Conservation (phyloP, 2,113 vertebrate species). For the Plotosus lineatus region DNA sequence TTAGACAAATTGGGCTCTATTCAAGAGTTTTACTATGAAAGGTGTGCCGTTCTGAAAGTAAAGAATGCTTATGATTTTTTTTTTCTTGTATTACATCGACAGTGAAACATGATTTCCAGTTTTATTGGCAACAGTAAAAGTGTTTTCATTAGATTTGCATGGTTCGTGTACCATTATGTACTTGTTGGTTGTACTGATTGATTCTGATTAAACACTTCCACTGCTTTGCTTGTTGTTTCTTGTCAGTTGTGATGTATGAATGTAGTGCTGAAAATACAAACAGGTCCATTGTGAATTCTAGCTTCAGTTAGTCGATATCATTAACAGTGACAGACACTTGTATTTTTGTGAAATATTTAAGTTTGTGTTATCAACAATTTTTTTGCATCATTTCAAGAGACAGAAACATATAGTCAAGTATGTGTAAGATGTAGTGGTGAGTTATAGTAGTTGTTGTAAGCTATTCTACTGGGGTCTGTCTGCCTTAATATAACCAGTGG, state of each 20-base stretch:
- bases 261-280: constrained; percentile 81
- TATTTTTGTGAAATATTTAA: constrained; percentile 58
- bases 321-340: not conserved
- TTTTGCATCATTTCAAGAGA: constrained; percentile 35
- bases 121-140: constrained; percentile 2
- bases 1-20: no score
- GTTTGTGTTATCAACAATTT: constrained; percentile 50
- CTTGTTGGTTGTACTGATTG: constrained; percentile 77
- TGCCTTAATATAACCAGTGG: constrained; percentile 5
- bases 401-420: constrained; percentile 9
- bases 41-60: not conserved
- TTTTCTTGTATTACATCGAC: not conserved
- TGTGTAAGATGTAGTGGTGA: not conserved
- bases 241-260: constrained; percentile 84
- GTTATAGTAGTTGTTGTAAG: not conserved
- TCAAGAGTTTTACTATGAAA: not conserved
- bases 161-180: constrained; percentile 57
- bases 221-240: constrained; percentile 80
- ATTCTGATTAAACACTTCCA: constrained; percentile 83
- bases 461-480: constrained; percentile 23
- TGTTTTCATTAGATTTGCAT: constrained; percentile 3
- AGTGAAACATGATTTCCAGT: constrained; percentile 59
- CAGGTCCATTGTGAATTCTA: constrained; percentile 66
- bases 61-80: not conserved
- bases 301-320: not conserved